A percentile compares a stretch with the other conserved stretches of the same genome.
Evolutionary conservation across 1,140 invertebrate species (phyloP).

Genomic region (Oreohelix idahoensis): DNA sequence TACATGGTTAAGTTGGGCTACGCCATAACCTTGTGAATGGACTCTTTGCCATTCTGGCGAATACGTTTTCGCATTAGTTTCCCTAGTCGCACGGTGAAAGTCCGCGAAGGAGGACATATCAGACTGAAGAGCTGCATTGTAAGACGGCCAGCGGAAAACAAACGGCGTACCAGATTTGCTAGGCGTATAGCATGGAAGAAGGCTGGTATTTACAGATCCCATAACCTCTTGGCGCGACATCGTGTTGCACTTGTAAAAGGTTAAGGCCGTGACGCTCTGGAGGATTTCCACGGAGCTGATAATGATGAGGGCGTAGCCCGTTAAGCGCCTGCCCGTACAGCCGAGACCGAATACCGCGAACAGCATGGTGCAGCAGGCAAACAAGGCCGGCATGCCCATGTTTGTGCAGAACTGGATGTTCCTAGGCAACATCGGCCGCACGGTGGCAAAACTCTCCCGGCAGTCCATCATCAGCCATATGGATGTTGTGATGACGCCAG

Average conservation of each 20-base stretch:
- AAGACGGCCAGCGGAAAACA: not conserved
- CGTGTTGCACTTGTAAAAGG: constrained; percentile 24
- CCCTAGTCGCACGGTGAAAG: not conserved
- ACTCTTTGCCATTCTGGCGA: too few species aligned
- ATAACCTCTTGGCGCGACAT: not conserved
- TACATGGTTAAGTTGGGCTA: too few species aligned
- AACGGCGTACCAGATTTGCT: not conserved
- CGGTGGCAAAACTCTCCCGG: constrained; percentile 11
- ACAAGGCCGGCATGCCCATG: constrained; percentile 44
- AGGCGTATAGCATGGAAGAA: not conserved
- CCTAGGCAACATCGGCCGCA: constrained; percentile 23
- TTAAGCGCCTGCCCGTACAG: constrained; percentile 44
- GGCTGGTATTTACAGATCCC: constrained; percentile 15
- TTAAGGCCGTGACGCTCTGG: constrained; percentile 33
- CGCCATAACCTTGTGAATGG: too few species aligned
- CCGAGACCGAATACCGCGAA: constrained; percentile 47
- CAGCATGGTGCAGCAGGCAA: constrained; percentile 42
- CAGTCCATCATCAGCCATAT: constrained; percentile 37
- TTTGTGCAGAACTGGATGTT: constrained; percentile 37
- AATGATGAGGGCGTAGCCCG: constrained; percentile 41
- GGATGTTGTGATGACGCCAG: constrained; percentile 12
- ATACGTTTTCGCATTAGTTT: too few species aligned
- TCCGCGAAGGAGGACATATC: not conserved
- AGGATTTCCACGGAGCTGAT: constrained; percentile 37
- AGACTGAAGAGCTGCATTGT: not conserved